Conservation (phyloP, 2,888 invertebrate species). For the Perizoma flavofasciatum region DNA sequence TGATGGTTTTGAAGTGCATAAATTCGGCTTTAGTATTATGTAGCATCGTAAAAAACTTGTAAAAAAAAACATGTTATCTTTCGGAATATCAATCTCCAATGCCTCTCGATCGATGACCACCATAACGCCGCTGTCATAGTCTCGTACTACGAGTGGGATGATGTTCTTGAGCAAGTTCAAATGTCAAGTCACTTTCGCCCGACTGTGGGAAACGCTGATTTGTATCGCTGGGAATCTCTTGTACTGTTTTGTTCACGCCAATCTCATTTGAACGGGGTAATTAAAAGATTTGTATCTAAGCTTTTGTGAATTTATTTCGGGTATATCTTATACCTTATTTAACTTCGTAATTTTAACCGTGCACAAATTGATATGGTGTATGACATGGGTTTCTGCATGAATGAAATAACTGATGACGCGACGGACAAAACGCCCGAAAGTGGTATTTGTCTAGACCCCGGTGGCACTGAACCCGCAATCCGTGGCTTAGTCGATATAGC, state of each 20-base stretch:
- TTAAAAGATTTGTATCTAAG: background rate
- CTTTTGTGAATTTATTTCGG: too few relatives aligned
- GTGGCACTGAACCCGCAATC: too few relatives aligned
- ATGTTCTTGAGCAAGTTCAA: slow-evolving; percentile 36
- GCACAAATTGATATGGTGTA: too few relatives aligned
- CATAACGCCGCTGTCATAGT: slow-evolving; percentile 16
- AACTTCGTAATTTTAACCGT: too few relatives aligned
- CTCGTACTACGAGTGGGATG: slow-evolving; percentile 10
- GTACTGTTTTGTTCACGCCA: slow-evolving; percentile 23
- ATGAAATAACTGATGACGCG: too few relatives aligned
- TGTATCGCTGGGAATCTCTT: slow-evolving; percentile 31
- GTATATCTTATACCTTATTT: too few relatives aligned
- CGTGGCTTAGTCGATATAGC: too few relatives aligned
- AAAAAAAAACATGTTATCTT: background rate
- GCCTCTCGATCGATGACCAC: slow-evolving; percentile 6
- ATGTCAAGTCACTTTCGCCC: slow-evolving; percentile 42
- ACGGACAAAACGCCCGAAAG: too few relatives aligned
- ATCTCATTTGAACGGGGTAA: slow-evolving; percentile 15
- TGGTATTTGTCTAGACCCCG: too few relatives aligned
- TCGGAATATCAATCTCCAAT: slow-evolving; percentile 3
- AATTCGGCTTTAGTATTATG: too few relatives aligned
- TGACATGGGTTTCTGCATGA: too few relatives aligned
- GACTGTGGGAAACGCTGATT: slow-evolving; percentile 26
- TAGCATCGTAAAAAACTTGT: background rate
- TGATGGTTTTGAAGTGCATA: too few relatives aligned